These are phyloP conservation scores for Sebastes diploproa DNA, from an alignment of 2,797 vertebrate species.

Conservation along the genomic window DNA sequence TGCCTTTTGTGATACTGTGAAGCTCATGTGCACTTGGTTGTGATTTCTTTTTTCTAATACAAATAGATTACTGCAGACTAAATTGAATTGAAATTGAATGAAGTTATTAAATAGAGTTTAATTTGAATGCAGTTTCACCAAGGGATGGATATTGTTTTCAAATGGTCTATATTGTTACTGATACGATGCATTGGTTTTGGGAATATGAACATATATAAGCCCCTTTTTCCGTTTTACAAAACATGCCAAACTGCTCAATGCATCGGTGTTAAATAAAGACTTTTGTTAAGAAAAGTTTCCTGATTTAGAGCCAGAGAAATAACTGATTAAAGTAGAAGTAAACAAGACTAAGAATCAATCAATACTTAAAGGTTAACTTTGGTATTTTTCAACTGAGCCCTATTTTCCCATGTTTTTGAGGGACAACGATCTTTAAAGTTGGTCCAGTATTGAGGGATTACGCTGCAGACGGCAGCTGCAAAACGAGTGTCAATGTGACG, in stretches of 20 bases:
- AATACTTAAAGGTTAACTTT: no score
- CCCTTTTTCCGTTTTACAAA: neutral
- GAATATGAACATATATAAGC: neutral
- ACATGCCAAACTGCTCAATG: neutral
- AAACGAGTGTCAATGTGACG: no score
- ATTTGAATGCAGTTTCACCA: neutral
- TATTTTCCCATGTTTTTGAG: no score
- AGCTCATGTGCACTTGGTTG: neutral
- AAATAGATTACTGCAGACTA: conserved; percentile 10
- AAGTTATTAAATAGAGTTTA: neutral
- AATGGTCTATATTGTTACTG: neutral
- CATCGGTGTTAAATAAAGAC: neutral
- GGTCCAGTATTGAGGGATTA: no score
- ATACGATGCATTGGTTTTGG: neutral
- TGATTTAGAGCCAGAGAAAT: neutral
- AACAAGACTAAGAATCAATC: neutral
- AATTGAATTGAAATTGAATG: neutral
- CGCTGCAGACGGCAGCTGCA: no score
- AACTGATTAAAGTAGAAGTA: neutral
- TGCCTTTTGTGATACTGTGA: conserved; percentile 18
- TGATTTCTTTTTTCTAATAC: conserved; percentile 2
- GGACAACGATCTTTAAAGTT: no score
- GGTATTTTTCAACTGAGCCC: no score
- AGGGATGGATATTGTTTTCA: neutral
- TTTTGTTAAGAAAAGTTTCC: neutral